phyloP scores from a whole-genome alignment of 1,140 invertebrate species.

The Telenomus remus region DNA sequence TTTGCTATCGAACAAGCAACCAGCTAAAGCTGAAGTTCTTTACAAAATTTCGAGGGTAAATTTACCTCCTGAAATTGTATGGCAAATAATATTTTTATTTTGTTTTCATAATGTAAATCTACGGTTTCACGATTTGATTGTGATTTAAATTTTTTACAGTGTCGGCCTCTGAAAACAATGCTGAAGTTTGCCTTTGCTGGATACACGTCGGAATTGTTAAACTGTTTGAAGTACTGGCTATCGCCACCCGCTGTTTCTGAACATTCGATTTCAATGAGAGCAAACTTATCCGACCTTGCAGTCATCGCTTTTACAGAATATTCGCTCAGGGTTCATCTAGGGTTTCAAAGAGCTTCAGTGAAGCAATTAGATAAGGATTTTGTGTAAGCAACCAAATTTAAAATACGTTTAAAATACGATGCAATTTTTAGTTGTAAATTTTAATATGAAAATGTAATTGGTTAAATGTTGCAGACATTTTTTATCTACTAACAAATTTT shows the following conservation, averaged over 20 bases:
- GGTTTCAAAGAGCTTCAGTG: slow-evolving; percentile 34
- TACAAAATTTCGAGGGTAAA: slow-evolving; percentile 83
- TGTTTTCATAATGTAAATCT: too few relatives aligned
- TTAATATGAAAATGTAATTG: too few relatives aligned
- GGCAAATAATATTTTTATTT: not conserved
- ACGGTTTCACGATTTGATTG: too few relatives aligned
- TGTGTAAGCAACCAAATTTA: slow-evolving; percentile 70
- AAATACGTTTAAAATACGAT: slow-evolving; percentile 1
- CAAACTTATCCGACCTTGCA: slow-evolving; percentile 82
- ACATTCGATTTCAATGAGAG: slow-evolving; percentile 78
- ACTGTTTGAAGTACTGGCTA: slow-evolving; percentile 78
- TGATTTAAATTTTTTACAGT: too few relatives aligned
- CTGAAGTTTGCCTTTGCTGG: slow-evolving; percentile 84
- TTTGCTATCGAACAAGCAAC: slow-evolving; percentile 79
- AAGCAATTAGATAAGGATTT: slow-evolving; percentile 76
- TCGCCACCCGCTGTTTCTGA: slow-evolving; percentile 76
- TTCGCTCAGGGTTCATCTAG: slow-evolving; percentile 71
- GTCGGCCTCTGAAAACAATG: slow-evolving; percentile 81
- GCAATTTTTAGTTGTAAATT: too few relatives aligned
- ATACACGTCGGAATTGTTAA: slow-evolving; percentile 81
- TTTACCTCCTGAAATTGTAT: not conserved
- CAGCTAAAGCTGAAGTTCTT: slow-evolving; percentile 81
- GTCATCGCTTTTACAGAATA: slow-evolving; percentile 82
- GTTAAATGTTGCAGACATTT: slow-evolving; percentile 76
- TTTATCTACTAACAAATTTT: slow-evolving; percentile 81